Evolutionary conservation across 2,113 vertebrate species (phyloP).

Genomic region (Patagioenas fasciata): DNA sequence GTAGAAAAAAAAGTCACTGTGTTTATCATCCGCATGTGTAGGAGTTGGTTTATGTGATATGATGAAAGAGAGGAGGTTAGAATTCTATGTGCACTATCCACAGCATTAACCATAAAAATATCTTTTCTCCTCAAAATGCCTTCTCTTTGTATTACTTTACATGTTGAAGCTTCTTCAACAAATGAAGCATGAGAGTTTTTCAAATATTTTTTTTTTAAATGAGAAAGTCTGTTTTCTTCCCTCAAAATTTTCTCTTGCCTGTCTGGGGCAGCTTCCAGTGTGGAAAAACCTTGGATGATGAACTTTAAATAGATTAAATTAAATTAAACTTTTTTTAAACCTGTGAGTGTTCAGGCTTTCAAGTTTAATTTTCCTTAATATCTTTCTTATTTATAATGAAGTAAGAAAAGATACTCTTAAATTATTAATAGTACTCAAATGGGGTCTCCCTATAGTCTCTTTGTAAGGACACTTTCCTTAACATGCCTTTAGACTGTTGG

Average conservation of each 20-base stretch:
- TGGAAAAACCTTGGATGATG: not conserved
- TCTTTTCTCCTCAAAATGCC: not conserved
- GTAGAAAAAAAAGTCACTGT: not conserved
- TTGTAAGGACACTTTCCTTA: not conserved
- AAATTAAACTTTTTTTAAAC: not conserved
- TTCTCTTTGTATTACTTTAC: not conserved
- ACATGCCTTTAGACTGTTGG: not conserved
- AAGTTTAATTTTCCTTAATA: not conserved
- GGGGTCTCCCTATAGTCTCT: not conserved
- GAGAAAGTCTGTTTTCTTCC: not conserved
- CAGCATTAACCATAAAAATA: not conserved
- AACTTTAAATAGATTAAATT: not conserved
- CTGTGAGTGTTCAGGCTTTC: not conserved
- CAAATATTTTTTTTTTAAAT: not conserved
- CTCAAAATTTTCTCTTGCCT: not conserved
- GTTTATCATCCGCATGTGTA: not conserved
- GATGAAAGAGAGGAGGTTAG: not conserved
- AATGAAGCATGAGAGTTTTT: not conserved
- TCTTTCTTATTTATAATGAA: not conserved
- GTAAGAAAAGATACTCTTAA: not conserved
- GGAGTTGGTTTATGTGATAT: not conserved
- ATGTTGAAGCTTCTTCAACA: not conserved
- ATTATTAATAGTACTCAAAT: not conserved
- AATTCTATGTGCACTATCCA: not conserved
- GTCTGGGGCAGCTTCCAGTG: not conserved